Percentiles rank a stretch among this genome's conserved stretches.
Evolutionary conservation across 2,888 invertebrate species (phyloP).

Genomic region (Ypsolopha sequella): DNA sequence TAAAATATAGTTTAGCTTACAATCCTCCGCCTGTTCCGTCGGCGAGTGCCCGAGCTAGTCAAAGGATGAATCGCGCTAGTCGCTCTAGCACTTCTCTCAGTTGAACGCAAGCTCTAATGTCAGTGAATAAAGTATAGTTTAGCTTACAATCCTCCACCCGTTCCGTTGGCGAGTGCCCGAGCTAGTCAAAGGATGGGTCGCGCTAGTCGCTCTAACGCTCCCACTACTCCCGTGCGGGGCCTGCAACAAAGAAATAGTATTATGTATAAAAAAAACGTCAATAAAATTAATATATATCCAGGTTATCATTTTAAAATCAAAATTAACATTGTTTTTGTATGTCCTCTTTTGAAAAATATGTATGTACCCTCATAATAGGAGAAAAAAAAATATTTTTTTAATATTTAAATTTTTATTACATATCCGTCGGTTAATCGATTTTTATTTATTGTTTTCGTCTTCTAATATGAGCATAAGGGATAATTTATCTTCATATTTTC

Average conservation of each 20-base stretch:
- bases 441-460: no score
- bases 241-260: slow-evolving; percentile 33
- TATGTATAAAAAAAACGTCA: no score
- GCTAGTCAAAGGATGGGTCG: slow-evolving; percentile 66
- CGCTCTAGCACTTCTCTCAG: slow-evolving; percentile 55
- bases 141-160: slow-evolving; percentile 24
- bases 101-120: slow-evolving; percentile 10
- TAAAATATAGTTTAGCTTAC: no score
- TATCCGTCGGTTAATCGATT: no score
- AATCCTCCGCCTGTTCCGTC: slow-evolving; percentile 66
- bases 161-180: slow-evolving; percentile 53
- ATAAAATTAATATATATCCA: no score
- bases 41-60: slow-evolving; percentile 58
- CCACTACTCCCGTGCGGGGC: slow-evolving; percentile 56
- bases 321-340: neutral
- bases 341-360: neutral
- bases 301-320: no score
- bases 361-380: no score
- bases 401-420: no score
- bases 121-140: neutral
- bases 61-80: slow-evolving; percentile 55
- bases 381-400: no score
- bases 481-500: no score
- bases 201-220: slow-evolving; percentile 46
- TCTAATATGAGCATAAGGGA: no score